Base-by-base conservation (phyloP, 2,797 vertebrate genomes). In the Silurus aristotelis region DNA sequence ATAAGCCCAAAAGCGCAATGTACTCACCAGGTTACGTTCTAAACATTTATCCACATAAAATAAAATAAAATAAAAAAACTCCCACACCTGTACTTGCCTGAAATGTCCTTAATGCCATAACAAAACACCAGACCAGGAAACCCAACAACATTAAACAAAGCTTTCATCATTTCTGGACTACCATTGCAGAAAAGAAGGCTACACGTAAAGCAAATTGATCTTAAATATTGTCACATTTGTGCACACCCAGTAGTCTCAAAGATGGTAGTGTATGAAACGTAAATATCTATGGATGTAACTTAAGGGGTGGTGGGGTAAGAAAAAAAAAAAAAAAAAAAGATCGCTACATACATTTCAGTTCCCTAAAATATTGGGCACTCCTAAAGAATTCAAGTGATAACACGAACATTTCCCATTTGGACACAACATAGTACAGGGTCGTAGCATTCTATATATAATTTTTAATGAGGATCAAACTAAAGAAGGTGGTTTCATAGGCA, bases 391-490 rank as follows among this genome's bases (percentile, higher is more conserved):
- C 25, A 20, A 6, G 17, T 27, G 15, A 31, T 68, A 15, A n/a
- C n/a, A n/a, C n/a, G n/a, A n/a, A 1, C 38, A 20, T 22, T 58
- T 83, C 73, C 64, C 56, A 55, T 76, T 83, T 27, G 68, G 63
- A 83, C 52, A 13, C 14, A 83, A 83, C 1, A 64, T 1, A 61
- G 60, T 80, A 20, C 64, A 22, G 13, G 85, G 82, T 10, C 55
- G 87, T 13, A 80, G 43, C 68, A 82, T 76, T 83, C 84, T 85
- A 58, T 73, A 14, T 63, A 68, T 84, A 52, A 85, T 72, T 31
- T 70, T 17, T 86, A 83, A 70, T 80, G 78, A 72, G n/a, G 52
- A 22, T 22, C 2, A 78, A 61, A n/a, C 77, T 77, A 52, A 87
- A 88, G 58, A 70, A 77, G 80, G 82, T 86, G 19, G 7, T 77